Evolutionary conservation across 2,113 vertebrate species (phyloP).

Genomic region (Ceuthmochares aereus): DNA sequence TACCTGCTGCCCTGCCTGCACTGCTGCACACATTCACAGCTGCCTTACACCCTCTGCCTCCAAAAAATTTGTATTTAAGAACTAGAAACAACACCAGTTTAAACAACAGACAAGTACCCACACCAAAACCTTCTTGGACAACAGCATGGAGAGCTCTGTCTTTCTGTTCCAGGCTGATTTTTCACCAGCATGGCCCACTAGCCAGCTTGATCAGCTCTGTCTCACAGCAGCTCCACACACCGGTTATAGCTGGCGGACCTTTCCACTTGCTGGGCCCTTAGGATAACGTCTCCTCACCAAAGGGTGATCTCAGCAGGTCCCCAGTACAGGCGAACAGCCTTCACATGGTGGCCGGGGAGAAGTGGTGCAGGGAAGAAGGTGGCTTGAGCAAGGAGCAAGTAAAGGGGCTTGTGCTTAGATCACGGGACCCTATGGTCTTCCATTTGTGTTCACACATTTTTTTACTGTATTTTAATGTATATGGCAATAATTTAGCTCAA

Average conservation of each 20-base stretch:
- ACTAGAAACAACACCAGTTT: not conserved
- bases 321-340: fast-evolving
- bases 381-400: not conserved
- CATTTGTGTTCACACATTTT: not conserved
- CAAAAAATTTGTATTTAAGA: not conserved
- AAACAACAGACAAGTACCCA: not conserved
- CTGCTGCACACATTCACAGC: not conserved
- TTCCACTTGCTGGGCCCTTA: not conserved
- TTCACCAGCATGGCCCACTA: fast-evolving
- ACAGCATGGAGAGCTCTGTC: not conserved
- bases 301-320: not conserved
- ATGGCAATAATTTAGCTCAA: not conserved
- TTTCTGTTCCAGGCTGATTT: not conserved
- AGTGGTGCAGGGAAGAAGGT: fast-evolving
- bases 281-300: fast-evolving
- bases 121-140: not conserved
- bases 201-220: not conserved
- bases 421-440: not conserved
- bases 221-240: not conserved
- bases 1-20: not conserved
- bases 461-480: not conserved
- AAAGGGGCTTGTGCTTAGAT: not conserved
- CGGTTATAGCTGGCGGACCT: not conserved
- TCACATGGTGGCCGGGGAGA: fast-evolving
- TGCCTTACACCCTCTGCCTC: not conserved